Evolutionary conservation across 1,140 invertebrate genomes (phyloP).

Genomic region (Drosophila ananassae): DNA sequence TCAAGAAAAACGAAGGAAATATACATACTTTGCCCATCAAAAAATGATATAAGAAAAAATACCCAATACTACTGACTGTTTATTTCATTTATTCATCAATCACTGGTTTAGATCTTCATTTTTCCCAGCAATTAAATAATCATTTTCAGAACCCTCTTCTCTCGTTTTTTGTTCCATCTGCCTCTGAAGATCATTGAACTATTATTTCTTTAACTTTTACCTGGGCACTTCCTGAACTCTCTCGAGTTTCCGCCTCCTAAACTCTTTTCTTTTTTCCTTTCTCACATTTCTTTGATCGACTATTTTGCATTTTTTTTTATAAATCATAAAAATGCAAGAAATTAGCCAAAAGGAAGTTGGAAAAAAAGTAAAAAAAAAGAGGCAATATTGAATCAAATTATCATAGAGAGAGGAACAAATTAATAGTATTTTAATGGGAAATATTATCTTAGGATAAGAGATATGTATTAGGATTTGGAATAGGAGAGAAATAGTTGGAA

Average conservation of each 20-base stretch:
- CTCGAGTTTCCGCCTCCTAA: conserved; percentile 41
- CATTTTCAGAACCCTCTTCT: conserved; percentile 3
- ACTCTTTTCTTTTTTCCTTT: conserved; percentile 24
- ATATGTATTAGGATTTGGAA: too few species aligned
- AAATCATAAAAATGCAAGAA: conserved; percentile 5
- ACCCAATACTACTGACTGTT: too few species aligned
- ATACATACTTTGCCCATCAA: not conserved
- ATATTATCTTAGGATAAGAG: too few species aligned
- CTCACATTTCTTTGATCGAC: conserved; percentile 11
- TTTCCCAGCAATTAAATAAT: conserved; percentile 25
- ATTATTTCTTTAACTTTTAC: conserved; percentile 38
- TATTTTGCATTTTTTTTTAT: conserved; percentile 30
- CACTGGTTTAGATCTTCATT: not conserved
- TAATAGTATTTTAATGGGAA: too few species aligned
- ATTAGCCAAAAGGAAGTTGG: conserved; percentile 33
- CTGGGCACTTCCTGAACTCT: conserved; percentile 36
- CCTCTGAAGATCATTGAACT: conserved; percentile 36
- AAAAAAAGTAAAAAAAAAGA: conserved; percentile 1
- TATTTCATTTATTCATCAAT: conserved; percentile 4
- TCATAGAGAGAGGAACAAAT: not conserved
- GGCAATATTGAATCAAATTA: conserved; percentile 14
- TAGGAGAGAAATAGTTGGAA: too few species aligned
- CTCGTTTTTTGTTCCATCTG: conserved; percentile 10
- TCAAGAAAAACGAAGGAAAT: not conserved
- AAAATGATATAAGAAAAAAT: not conserved